phyloP scores from a whole-genome alignment of 2,113 vertebrate species.

The Pogona vitticeps region DNA sequence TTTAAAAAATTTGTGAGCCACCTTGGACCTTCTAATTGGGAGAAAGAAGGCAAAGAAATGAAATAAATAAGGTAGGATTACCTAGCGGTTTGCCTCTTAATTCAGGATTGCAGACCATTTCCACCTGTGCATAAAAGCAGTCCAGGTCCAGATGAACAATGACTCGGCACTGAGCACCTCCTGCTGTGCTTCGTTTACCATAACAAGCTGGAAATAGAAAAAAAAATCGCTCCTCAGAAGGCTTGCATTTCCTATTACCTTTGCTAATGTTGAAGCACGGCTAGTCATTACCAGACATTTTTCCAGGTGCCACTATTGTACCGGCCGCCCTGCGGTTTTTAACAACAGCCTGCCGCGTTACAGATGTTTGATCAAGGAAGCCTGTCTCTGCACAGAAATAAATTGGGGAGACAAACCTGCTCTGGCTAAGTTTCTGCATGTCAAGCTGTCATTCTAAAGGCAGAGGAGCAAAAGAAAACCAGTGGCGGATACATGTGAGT shows the following conservation, averaged over 20 bases:
- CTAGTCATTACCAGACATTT: too few relatives aligned
- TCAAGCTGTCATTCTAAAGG: too few relatives aligned
- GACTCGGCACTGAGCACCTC: slow-evolving; percentile 60
- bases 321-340: not conserved
- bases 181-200: not conserved
- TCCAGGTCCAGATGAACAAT: slow-evolving; percentile 89
- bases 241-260: not conserved
- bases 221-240: not conserved
- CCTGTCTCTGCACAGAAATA: not conserved
- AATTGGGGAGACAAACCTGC: not conserved
- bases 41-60: too few relatives aligned
- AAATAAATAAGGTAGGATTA: slow-evolving; percentile 59
- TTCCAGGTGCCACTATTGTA: not conserved
- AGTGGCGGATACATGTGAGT: not conserved
- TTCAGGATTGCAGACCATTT: slow-evolving; percentile 88
- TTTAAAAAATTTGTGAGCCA: too few relatives aligned
- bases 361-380: not conserved
- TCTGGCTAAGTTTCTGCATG: not conserved
- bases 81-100: slow-evolving; percentile 86
- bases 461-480: not conserved
- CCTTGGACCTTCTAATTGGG: too few relatives aligned
- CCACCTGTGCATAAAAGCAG: slow-evolving; percentile 94
- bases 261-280: not conserved
- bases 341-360: not conserved
- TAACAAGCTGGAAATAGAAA: slow-evolving; percentile 8